Evolutionary conservation across 2,888 invertebrate species (phyloP).

Genomic region (Lasius platythorax): DNA sequence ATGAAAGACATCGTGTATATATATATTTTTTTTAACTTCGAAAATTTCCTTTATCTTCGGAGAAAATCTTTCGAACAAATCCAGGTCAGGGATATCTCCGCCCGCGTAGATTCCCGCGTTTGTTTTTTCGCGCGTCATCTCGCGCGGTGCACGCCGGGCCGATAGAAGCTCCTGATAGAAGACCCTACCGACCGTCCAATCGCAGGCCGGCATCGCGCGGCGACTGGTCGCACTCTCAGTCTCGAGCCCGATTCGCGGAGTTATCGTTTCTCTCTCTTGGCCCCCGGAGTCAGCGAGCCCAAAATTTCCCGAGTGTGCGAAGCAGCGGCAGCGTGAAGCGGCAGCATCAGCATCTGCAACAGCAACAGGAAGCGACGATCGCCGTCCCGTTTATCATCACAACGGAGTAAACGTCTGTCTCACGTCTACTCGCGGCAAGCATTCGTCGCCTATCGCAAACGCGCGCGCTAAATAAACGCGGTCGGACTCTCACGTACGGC

Average conservation of each 20-base stretch:
- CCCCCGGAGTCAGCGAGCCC: constrained; percentile 44
- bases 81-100: background rate
- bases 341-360: constrained; percentile 32
- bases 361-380: constrained; percentile 52
- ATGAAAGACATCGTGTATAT: background rate
- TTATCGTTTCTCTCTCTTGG: constrained; percentile 75
- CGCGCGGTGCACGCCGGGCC: constrained; percentile 82
- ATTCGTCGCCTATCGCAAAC: constrained; percentile 30
- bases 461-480: constrained; percentile 53
- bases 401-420: background rate
- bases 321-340: constrained; percentile 41
- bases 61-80: background rate
- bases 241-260: constrained; percentile 81
- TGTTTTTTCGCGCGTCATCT: constrained; percentile 76
- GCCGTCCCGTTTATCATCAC: constrained; percentile 28
- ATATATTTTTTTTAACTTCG: too few species aligned
- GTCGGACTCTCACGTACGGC: constrained; percentile 34
- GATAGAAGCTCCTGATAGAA: constrained; percentile 86
- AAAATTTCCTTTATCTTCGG: background rate
- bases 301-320: constrained; percentile 49
- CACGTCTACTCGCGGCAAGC: background rate
- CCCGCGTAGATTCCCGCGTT: constrained; percentile 19
- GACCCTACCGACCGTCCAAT: constrained; percentile 85
- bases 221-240: constrained; percentile 79
- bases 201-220: constrained; percentile 71